Evolutionary conservation across 92 coral and sea anemone genomes (phyloP).

Genomic region (Hydrozoanthus gracilis): DNA sequence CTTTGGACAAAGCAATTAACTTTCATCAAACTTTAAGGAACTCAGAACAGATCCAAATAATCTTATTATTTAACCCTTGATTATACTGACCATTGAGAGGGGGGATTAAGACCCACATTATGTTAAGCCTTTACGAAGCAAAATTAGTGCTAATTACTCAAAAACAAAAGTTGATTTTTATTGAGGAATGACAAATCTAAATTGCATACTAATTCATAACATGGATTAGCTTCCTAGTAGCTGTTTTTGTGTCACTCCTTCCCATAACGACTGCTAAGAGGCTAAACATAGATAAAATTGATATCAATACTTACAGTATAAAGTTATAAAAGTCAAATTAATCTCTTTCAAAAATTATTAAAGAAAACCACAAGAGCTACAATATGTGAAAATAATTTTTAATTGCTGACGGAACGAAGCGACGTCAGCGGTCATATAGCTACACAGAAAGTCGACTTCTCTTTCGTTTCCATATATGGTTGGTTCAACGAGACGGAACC

Average conservation of each 20-base stretch:
- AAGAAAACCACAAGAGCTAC: not conserved
- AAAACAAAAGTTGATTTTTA: slow-evolving; percentile 1
- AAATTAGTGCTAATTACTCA: not conserved
- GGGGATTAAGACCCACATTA: not conserved
- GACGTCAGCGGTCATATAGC: too few species aligned
- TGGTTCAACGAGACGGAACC: too few species aligned
- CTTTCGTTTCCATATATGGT: too few species aligned
- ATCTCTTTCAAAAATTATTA: not conserved
- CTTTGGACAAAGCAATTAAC: slow-evolving; percentile 1
- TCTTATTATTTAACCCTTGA: slow-evolving; percentile 3
- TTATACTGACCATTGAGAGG: not conserved
- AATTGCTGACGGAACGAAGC: too few species aligned
- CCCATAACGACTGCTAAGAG: not conserved
- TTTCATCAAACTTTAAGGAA: slow-evolving; percentile 12
- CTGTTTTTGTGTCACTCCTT: not conserved
- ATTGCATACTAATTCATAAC: not conserved
- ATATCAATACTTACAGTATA: not conserved
- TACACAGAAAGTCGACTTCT: too few species aligned
- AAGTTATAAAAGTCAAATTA: not conserved
- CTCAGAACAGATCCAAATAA: slow-evolving; percentile 1
- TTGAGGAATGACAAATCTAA: slow-evolving; percentile 12
- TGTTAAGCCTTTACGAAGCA: not conserved
- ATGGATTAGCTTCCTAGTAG: not conserved
- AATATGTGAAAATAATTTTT: too few species aligned
- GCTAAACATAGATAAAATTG: not conserved